phyloP scores from a whole-genome alignment of 2,113 vertebrate species.

The Zeus faber region DNA sequence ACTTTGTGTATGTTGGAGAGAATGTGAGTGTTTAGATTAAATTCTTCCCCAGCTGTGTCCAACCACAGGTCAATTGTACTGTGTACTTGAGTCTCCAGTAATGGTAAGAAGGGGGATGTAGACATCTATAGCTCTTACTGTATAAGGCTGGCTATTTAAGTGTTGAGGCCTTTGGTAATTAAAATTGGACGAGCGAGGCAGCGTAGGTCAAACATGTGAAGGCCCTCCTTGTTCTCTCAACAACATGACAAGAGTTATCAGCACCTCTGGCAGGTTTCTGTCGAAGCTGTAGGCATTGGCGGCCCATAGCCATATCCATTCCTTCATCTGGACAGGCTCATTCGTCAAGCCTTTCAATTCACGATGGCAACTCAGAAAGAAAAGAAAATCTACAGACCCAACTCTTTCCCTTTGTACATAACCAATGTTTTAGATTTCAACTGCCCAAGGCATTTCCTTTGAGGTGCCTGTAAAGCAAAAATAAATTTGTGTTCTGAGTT shows the following conservation, averaged over 20 bases:
- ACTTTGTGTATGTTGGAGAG: conserved; percentile 48
- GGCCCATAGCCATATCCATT: conserved; percentile 28
- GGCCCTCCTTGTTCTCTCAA: conserved; percentile 58
- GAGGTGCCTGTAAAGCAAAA: too few relatives aligned
- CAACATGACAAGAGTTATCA: conserved; percentile 69
- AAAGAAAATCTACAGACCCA: background rate
- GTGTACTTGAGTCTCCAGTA: background rate
- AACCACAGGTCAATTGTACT: conserved; percentile 32
- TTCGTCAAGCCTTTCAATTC: conserved; percentile 49
- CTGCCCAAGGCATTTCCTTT: background rate
- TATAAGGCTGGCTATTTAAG: background rate
- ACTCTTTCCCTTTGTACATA: conserved; percentile 1
- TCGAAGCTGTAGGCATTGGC: conserved; percentile 29
- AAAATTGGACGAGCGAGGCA: conserved; percentile 60
- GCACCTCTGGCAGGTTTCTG: conserved; percentile 46
- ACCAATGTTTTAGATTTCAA: background rate
- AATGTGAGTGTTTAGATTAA: conserved; percentile 60
- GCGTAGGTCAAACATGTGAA: conserved; percentile 49
- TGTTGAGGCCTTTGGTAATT: conserved; percentile 33
- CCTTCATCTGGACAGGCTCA: conserved; percentile 45
- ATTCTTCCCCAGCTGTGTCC: conserved; percentile 54
- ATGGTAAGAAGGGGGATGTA: conserved; percentile 1
- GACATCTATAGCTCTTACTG: background rate
- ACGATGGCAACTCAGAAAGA: conserved; percentile 16
- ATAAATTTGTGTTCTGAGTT: too few relatives aligned